Evolutionary conservation across 2,113 vertebrate genomes (phyloP).

Genomic region (Astatotilapia flaviijosephi): DNA sequence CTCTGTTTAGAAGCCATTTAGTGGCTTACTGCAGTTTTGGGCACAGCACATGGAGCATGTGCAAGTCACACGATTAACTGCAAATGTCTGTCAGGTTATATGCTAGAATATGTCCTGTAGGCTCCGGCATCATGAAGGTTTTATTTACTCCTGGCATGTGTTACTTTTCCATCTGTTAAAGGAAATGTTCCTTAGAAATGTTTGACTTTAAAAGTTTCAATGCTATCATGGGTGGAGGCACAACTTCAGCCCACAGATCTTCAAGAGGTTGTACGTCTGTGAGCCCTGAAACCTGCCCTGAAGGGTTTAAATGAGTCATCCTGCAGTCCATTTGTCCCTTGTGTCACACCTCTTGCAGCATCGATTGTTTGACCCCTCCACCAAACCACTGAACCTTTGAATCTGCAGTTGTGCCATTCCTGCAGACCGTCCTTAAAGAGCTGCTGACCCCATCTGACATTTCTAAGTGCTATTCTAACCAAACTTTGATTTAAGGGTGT

Average conservation of each 20-base stretch:
- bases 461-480: conserved; percentile 11
- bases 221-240: neutral
- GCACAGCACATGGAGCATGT: neutral
- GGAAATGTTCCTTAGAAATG: neutral
- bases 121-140: neutral
- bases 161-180: neutral
- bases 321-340: neutral
- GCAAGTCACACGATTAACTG: neutral
- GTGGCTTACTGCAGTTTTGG: neutral
- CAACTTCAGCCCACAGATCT: neutral
- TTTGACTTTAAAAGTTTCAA: neutral
- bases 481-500: conserved; percentile 33
- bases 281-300: neutral
- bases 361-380: neutral
- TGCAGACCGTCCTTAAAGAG: conserved; percentile 26
- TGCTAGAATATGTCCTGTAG: neutral
- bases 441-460: conserved; percentile 34
- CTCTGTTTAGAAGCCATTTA: neutral
- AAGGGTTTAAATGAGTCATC: neutral
- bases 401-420: conserved; percentile 13
- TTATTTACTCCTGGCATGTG: neutral
- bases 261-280: neutral
- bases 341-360: neutral
- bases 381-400: neutral
- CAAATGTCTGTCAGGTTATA: neutral